Percentiles rank a stretch among this genome's conserved stretches.
These are phyloP conservation scores for Rousettus leschenaultii DNA, from an alignment of 2,113 vertebrate species.

Conservation along the genomic window DNA sequence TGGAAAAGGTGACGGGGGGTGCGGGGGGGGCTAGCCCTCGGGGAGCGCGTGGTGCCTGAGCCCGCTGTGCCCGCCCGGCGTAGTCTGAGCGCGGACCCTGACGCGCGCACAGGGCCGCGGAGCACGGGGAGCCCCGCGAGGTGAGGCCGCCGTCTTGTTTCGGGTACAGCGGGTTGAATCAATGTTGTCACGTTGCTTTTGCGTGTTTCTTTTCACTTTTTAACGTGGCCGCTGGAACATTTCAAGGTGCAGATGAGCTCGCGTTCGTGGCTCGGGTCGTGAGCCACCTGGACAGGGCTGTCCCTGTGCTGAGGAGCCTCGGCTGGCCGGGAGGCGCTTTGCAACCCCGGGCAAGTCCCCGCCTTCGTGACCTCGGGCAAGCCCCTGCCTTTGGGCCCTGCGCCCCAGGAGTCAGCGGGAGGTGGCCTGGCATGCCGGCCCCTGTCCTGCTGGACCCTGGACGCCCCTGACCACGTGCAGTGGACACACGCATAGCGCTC, in stretches of 20 bases:
- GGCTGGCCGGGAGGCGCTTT: accelerated
- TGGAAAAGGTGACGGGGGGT: background rate
- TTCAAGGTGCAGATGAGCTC: no score
- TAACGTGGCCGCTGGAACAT: accelerated
- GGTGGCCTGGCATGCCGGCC: accelerated
- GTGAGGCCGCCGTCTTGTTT: background rate
- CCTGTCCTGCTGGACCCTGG: accelerated
- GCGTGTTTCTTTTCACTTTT: background rate
- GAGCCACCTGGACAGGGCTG: accelerated
- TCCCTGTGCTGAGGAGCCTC: accelerated
- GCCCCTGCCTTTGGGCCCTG: no score
- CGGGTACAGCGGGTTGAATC: background rate
- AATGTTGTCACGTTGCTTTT: background rate
- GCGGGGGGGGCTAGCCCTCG: accelerated
- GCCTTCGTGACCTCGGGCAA: background rate
- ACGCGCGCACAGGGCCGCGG: no score
- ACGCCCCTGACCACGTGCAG: accelerated
- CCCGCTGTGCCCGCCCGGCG: accelerated
- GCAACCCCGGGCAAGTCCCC: background rate
- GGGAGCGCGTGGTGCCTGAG: accelerated
- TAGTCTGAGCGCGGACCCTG: no score
- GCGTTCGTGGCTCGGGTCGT: accelerated
- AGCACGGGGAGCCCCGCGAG: no score
- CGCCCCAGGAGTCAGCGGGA: background rate
- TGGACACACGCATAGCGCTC: accelerated